Conservation (phyloP, 1,140 invertebrate species). For the Heliconius himera region DNA sequence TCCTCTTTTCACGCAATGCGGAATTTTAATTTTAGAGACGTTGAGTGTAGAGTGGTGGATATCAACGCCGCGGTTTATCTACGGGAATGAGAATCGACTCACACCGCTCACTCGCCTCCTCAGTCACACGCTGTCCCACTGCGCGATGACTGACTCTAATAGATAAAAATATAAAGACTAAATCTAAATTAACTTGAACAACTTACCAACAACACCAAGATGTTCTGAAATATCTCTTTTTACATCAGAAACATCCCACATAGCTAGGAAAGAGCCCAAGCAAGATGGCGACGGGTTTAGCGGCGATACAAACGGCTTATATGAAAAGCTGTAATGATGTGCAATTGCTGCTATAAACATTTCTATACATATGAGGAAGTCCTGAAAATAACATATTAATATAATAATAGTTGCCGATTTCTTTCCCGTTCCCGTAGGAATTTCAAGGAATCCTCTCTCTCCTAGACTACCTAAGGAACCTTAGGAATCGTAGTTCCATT, state of each 20-base stretch:
- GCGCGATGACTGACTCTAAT: too few species aligned
- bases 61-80: too few species aligned
- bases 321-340: slow-evolving; percentile 97
- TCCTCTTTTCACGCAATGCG: too few species aligned
- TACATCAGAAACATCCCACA: slow-evolving; percentile 98
- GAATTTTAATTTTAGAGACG: too few species aligned
- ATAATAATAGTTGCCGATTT: background rate
- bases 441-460: too few species aligned
- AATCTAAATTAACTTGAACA: background rate
- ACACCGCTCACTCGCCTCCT: too few species aligned
- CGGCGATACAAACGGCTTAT: slow-evolving; percentile 89
- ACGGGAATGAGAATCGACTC: too few species aligned
- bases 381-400: slow-evolving; percentile 82
- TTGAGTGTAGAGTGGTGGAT: too few species aligned
- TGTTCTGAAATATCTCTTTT: slow-evolving; percentile 95
- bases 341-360: slow-evolving; percentile 98
- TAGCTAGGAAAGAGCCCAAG: slow-evolving; percentile 86
- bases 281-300: slow-evolving; percentile 79
- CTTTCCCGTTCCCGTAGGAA: too few species aligned
- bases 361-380: slow-evolving; percentile 98
- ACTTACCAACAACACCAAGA: slow-evolving; percentile 91
- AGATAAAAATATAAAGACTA: background rate
- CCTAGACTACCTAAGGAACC: too few species aligned
- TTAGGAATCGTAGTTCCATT: too few species aligned
- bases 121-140: too few species aligned